A percentile compares a stretch with the other conserved stretches of the same genome.
phyloP scores from a whole-genome alignment of 1,140 invertebrate genomes.

The Drosophila ironensis region DNA sequence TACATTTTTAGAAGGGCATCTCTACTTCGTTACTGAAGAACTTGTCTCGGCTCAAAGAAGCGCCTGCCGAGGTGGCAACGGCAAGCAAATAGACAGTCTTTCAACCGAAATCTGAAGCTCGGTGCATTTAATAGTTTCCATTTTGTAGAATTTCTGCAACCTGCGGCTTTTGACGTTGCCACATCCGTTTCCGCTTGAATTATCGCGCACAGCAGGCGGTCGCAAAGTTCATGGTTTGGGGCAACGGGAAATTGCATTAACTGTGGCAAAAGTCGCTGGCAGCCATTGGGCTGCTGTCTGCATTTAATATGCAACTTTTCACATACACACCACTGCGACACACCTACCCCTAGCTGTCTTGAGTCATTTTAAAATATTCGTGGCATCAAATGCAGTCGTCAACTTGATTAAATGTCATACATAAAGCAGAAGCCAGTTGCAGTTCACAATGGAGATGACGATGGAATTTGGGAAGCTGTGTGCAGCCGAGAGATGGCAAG shows the following conservation, averaged over 20 bases:
- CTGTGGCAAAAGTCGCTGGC: constrained; percentile 68
- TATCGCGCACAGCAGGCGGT: constrained; percentile 68
- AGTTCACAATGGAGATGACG: constrained; percentile 44
- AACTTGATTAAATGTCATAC: constrained; percentile 80
- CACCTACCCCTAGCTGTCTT: constrained; percentile 53
- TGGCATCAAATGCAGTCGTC: constrained; percentile 80
- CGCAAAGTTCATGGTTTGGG: constrained; percentile 1
- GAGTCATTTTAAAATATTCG: constrained; percentile 79
- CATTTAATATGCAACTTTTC: constrained; percentile 80
- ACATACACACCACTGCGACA: constrained; percentile 27
- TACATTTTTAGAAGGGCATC: neutral
- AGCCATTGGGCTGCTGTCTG: constrained; percentile 53
- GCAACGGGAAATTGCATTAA: constrained; percentile 73
- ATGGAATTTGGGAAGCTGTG: constrained; percentile 7
- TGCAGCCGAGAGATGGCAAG: constrained; percentile 62
- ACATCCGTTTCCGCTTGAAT: constrained; percentile 80
- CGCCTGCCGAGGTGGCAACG: too few species aligned
- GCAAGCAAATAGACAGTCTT: neutral
- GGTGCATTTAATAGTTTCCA: constrained; percentile 78
- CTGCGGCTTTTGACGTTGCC: constrained; percentile 74
- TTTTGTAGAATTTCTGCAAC: constrained; percentile 63
- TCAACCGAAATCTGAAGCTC: constrained; percentile 23
- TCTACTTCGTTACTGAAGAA: neutral
- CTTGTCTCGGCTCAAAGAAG: too few species aligned
- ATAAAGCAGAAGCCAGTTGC: constrained; percentile 75